Conservation (phyloP, 2,113 vertebrate genomes). For the Elaphurus davidianus region DNA sequence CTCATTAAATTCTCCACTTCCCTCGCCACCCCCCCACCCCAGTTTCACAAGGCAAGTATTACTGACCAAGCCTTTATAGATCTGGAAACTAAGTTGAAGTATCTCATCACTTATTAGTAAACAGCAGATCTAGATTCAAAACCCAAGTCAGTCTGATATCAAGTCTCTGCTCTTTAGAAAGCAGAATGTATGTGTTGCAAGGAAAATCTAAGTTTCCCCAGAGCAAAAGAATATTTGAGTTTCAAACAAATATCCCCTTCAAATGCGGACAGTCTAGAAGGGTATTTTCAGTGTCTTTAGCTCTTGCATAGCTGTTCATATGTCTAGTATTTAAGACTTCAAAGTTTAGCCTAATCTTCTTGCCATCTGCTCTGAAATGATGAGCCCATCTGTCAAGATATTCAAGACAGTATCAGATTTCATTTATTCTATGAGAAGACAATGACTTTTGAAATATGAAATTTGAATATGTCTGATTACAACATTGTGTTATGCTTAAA, state of each 20-base stretch:
- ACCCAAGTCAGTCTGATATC: not conserved
- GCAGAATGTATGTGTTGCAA: not conserved
- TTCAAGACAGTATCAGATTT: constrained; percentile 71
- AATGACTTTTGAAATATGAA: constrained; percentile 62
- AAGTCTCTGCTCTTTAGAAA: not conserved
- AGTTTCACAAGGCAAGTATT: not conserved
- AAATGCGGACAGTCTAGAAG: constrained; percentile 27
- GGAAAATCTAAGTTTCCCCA: not conserved
- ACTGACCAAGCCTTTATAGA: not conserved
- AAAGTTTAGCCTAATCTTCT: constrained; percentile 72
- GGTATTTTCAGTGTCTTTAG: constrained; percentile 50
- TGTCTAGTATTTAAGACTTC: constrained; percentile 74
- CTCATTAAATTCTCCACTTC: not conserved
- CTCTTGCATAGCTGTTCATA: constrained; percentile 63
- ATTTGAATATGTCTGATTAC: constrained; percentile 66
- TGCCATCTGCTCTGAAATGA: constrained; percentile 75
- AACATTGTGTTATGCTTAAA: constrained; percentile 46
- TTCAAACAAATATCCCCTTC: constrained; percentile 24
- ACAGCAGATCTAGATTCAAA: not conserved
- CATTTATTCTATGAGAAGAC: constrained; percentile 67
- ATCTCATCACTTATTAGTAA: not conserved
- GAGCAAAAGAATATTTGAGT: not conserved
- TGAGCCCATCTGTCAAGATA: constrained; percentile 74
- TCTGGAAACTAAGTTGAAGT: not conserved
- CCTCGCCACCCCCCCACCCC: rapidly evolving